phyloP scores from a whole-genome alignment of 2,113 vertebrate genomes.

The Salvator merianae region DNA sequence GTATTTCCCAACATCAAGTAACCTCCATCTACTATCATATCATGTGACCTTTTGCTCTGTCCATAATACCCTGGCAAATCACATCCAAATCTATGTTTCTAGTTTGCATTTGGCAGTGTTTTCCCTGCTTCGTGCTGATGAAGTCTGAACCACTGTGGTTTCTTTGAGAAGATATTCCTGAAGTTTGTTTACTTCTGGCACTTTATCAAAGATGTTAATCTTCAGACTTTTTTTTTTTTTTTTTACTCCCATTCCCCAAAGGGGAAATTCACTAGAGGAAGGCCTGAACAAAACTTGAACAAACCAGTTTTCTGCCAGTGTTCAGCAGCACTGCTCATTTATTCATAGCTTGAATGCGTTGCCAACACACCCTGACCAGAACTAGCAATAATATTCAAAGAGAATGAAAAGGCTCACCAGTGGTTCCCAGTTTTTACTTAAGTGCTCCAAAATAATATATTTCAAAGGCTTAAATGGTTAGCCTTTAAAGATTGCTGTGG shows the following conservation, averaged over 20 bases:
- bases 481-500: not conserved
- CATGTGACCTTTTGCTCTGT: not conserved
- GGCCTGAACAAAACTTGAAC: conserved; percentile 26
- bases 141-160: not conserved
- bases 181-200: conserved; percentile 12
- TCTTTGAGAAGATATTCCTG: not conserved
- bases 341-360: not conserved
- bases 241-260: not conserved
- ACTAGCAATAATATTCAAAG: rapidly evolving
- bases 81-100: not conserved
- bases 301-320: not conserved
- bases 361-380: not conserved
- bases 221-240: not conserved
- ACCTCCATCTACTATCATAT: not conserved
- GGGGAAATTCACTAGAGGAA: conserved; percentile 20
- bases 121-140: not conserved
- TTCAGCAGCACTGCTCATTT: not conserved
- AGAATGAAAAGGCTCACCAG: not conserved
- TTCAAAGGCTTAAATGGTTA: not conserved
- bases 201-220: conserved; percentile 21
- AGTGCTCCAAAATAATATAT: not conserved
- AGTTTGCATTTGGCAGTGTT: conserved; percentile 25
- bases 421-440: not conserved
- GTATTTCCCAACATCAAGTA: not conserved
- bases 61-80: conserved; percentile 4